A percentile compares a stretch with the other conserved stretches of the same genome.
These are phyloP conservation scores for Crotalus tigris DNA, from an alignment of 2,113 vertebrate species.

Conservation along the genomic window DNA sequence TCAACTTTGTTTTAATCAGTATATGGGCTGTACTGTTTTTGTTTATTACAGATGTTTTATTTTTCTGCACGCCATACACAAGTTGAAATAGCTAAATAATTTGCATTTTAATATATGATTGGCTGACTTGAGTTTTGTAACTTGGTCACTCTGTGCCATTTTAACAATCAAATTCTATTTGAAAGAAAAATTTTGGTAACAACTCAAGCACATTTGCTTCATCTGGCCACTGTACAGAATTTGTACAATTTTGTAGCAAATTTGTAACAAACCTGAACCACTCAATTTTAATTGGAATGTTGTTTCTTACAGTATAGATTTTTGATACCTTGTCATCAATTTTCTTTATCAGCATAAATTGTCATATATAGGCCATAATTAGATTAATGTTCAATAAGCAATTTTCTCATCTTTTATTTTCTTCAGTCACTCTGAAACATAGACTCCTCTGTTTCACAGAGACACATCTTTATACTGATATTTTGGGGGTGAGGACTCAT, in stretches of 20 bases:
- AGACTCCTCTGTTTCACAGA: neutral
- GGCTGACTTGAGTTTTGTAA: neutral
- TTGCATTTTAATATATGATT: neutral
- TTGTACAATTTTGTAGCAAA: neutral
- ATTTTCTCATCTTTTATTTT: neutral
- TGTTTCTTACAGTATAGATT: neutral
- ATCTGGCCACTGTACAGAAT: neutral
- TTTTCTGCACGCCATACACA: neutral
- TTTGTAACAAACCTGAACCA: neutral
- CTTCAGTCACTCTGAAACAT: neutral
- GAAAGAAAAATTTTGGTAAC: neutral
- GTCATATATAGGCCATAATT: neutral
- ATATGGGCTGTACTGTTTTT: neutral
- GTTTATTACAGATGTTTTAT: neutral
- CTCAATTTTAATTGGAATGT: neutral
- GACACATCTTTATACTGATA: neutral
- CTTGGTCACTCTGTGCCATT: neutral
- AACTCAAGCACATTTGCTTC: neutral
- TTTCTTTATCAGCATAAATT: slow-evolving; percentile 19
- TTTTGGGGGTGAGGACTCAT: no score
- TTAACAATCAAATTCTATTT: neutral
- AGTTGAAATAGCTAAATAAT: neutral
- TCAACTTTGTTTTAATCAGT: neutral
- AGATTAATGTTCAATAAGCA: neutral
- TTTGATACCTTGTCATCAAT: neutral